phyloP scores from a whole-genome alignment of 2,797 vertebrate species.

The Microctenopoma steveboyesi region DNA sequence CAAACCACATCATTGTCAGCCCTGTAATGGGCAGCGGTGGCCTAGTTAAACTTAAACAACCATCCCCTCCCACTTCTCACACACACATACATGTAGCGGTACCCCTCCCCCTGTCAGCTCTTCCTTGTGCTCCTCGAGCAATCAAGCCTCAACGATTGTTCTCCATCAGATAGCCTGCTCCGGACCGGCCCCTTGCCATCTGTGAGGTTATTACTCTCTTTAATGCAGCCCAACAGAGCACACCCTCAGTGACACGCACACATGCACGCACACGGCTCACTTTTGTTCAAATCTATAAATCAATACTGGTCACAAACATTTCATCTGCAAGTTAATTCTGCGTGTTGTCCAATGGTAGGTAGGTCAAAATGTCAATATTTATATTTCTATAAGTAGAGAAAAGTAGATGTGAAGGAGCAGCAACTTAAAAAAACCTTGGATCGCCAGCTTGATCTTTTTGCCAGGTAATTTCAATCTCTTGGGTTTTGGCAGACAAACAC shows the following conservation, averaged over 20 bases:
- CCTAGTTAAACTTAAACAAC: slow-evolving; percentile 85
- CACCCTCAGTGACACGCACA: slow-evolving; percentile 54
- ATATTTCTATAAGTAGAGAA: too few species aligned
- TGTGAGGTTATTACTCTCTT: slow-evolving; percentile 83
- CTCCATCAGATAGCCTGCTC: slow-evolving; percentile 77
- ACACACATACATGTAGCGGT: slow-evolving; percentile 29
- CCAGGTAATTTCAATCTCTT: background rate
- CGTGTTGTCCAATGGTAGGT: slow-evolving; percentile 34
- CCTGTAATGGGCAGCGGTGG: slow-evolving; percentile 73
- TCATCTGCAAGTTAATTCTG: slow-evolving; percentile 76
- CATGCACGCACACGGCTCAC: slow-evolving; percentile 61
- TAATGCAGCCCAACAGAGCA: slow-evolving; percentile 74
- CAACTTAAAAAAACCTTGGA: too few species aligned
- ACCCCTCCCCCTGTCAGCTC: slow-evolving; percentile 77
- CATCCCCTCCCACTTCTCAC: slow-evolving; percentile 54
- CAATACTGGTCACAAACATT: slow-evolving; percentile 77
- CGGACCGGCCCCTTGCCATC: slow-evolving; percentile 81
- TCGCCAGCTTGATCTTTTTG: background rate
- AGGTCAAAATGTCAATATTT: slow-evolving; percentile 26
- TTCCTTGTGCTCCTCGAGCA: slow-evolving; percentile 83
- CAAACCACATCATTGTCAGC: slow-evolving; percentile 78
- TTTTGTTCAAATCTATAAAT: slow-evolving; percentile 76
- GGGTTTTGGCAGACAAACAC: background rate
- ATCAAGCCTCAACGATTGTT: slow-evolving; percentile 84
- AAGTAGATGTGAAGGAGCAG: too few species aligned